These are phyloP conservation scores for Paragorgia papillata DNA, from an alignment of 92 coral and sea anemone genomes.

Conservation along the genomic window DNA sequence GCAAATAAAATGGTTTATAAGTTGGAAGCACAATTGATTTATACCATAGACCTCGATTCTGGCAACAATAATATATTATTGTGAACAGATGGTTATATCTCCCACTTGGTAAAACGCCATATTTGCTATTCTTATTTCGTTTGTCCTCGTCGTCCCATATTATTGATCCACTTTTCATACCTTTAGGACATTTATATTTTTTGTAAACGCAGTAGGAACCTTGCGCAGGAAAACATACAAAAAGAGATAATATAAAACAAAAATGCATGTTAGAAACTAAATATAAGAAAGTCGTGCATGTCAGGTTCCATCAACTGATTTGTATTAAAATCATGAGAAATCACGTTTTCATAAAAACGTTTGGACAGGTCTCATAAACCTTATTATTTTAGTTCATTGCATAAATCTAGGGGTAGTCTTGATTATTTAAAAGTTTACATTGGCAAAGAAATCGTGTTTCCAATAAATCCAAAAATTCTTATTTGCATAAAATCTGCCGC, in stretches of 20 bases:
- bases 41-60: conserved; percentile 55
- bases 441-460: no score
- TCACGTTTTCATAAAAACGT: no score
- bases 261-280: not conserved
- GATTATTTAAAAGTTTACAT: no score
- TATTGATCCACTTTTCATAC: conserved; percentile 56
- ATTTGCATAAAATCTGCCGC: no score
- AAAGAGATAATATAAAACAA: not conserved
- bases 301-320: no score
- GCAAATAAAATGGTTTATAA: conserved; percentile 57
- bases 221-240: conserved; percentile 14
- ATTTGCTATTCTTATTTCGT: conserved; percentile 51
- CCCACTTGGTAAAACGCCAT: conserved; percentile 68
- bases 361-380: no score
- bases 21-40: conserved; percentile 63
- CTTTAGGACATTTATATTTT: conserved; percentile 58
- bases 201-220: conserved; percentile 81
- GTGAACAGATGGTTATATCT: conserved; percentile 48
- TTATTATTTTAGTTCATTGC: no score
- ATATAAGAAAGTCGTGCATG: no score
- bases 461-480: no score
- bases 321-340: no score
- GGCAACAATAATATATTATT: conserved; percentile 64
- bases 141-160: conserved; percentile 69
- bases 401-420: no score